Conservation (phyloP, 2,797 vertebrate species). For the Notolepis coatsorum region DNA sequence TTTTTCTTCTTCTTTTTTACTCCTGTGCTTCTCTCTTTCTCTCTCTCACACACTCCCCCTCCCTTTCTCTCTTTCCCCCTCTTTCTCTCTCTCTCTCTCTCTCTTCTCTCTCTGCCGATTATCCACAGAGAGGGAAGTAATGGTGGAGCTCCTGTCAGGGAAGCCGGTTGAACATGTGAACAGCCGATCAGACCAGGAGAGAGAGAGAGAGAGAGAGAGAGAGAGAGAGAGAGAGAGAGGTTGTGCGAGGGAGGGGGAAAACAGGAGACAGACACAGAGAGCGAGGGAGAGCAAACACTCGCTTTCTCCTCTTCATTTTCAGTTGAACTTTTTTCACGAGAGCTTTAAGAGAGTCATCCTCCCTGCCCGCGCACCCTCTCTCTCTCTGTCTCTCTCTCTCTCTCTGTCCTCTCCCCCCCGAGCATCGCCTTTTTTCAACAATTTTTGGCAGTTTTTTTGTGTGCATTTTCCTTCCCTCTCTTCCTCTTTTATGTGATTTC, state of each 20-base stretch:
- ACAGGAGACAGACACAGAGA: conserved; percentile 5
- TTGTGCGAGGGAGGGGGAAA: too few relatives aligned
- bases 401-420: too few relatives aligned
- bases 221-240: background rate
- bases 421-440: too few relatives aligned
- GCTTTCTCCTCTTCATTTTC: conserved; percentile 37
- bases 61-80: too few relatives aligned
- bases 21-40: too few relatives aligned
- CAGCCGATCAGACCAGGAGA: conserved; percentile 21
- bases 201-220: conserved; percentile 11
- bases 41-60: too few relatives aligned
- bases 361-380: background rate
- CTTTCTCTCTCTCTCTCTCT: too few relatives aligned
- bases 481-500: conserved; percentile 23
- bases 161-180: conserved; percentile 50
- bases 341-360: background rate
- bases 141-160: conserved; percentile 45
- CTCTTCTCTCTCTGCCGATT: conserved; percentile 26
- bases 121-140: conserved; percentile 54
- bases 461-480: background rate
- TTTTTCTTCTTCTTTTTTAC: background rate
- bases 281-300: background rate
- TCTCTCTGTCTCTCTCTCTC: conserved; percentile 18
- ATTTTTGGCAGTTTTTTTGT: too few relatives aligned
- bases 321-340: conserved; percentile 39